Percentiles rank a stretch among this genome's conserved stretches.
Conservation (phyloP, 2,888 invertebrate species). For the Conistra vaccinii region DNA sequence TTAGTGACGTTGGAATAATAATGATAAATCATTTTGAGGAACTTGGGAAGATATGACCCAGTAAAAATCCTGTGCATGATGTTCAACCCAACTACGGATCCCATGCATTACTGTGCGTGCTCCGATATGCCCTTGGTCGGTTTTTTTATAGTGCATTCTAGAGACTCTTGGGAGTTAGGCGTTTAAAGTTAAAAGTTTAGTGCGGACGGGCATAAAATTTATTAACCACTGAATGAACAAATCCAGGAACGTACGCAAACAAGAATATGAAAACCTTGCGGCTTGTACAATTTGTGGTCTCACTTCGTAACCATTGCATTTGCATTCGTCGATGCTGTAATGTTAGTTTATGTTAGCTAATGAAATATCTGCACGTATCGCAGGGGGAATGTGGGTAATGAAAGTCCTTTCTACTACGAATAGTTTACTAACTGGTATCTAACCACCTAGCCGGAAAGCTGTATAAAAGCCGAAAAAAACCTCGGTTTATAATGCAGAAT, state of each 20-base stretch:
- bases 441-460: neutral
- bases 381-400: constrained; percentile 7
- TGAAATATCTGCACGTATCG: constrained; percentile 53
- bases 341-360: constrained; percentile 43
- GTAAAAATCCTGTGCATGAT: too few species aligned
- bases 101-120: too few species aligned
- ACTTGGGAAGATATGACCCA: too few species aligned
- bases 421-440: neutral
- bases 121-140: too few species aligned
- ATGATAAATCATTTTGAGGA: too few species aligned
- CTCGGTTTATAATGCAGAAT: neutral
- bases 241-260: constrained; percentile 41
- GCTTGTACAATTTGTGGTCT: constrained; percentile 52
- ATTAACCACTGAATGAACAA: constrained; percentile 14
- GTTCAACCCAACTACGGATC: too few species aligned
- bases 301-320: constrained; percentile 34
- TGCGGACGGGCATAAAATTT: neutral
- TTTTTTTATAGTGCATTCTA: too few species aligned
- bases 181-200: neutral
- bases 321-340: constrained; percentile 28
- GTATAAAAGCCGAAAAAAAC: too few species aligned
- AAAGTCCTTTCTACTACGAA: constrained; percentile 23
- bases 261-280: constrained; percentile 48
- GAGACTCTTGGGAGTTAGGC: too few species aligned
- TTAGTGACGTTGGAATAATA: too few species aligned